phyloP scores from a whole-genome alignment of 2,113 vertebrate genomes.

The Scopus umbretta region DNA sequence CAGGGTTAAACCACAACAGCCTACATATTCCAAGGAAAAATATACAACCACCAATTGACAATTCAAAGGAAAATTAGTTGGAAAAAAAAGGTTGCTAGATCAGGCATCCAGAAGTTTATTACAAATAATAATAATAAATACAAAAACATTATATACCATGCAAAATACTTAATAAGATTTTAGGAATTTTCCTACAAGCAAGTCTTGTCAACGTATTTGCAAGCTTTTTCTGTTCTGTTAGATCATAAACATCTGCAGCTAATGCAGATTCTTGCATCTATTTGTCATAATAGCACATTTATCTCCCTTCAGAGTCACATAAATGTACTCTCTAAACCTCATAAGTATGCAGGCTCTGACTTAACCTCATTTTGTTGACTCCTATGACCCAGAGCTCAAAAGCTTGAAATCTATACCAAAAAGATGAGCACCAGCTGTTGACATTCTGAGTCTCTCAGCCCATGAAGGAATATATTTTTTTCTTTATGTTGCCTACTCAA shows the following conservation, averaged over 20 bases:
- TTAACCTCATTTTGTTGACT: conserved; percentile 15
- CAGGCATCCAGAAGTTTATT: neutral
- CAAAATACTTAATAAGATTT: neutral
- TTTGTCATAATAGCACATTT: conserved; percentile 33
- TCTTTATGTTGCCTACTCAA: neutral
- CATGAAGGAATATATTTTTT: neutral
- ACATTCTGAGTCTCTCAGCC: neutral
- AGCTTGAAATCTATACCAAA: neutral
- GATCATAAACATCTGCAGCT: conserved; percentile 6
- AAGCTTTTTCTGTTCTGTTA: neutral
- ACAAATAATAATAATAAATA: neutral
- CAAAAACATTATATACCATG: neutral
- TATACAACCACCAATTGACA: neutral
- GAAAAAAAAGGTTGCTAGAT: neutral
- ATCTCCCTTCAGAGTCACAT: conserved; percentile 1
- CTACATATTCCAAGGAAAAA: neutral
- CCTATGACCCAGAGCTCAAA: neutral
- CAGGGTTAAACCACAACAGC: too few species aligned
- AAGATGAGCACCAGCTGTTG: neutral
- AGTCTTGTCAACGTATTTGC: neutral
- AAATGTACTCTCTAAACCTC: conserved; percentile 9
- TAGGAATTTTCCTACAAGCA: neutral
- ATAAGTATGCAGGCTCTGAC: neutral
- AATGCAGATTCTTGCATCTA: neutral
- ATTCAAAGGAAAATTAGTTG: neutral